Percentiles rank a stretch among this genome's conserved stretches.
phyloP scores from a whole-genome alignment of 1,140 invertebrate genomes.

The Myzus persicae region DNA sequence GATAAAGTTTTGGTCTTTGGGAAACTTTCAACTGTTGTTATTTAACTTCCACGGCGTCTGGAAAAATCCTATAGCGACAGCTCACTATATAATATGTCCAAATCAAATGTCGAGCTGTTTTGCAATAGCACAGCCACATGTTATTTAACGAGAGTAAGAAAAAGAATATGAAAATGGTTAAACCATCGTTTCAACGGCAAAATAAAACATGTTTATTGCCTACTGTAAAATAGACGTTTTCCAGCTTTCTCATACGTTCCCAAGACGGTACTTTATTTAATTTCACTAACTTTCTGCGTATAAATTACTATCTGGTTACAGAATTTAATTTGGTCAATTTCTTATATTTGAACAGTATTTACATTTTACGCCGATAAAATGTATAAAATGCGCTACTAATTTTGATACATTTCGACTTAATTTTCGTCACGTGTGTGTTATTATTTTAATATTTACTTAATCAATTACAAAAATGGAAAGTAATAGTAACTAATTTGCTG shows the following conservation, averaged over 20 bases:
- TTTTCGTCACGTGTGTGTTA: not conserved
- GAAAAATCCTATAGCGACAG: not conserved
- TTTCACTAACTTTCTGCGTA: not conserved
- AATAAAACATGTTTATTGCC: not conserved
- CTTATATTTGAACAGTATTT: not conserved
- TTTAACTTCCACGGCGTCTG: not conserved
- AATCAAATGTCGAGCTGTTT: not conserved
- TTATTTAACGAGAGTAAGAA: not conserved
- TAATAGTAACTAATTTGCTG: too few relatives aligned
- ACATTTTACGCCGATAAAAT: not conserved
- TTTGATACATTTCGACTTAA: not conserved
- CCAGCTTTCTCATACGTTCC: not conserved
- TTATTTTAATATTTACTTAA: too few relatives aligned
- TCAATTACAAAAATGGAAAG: too few relatives aligned
- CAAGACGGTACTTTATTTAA: not conserved
- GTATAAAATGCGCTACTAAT: not conserved
- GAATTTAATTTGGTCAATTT: not conserved
- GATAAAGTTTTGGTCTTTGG: slow-evolving; percentile 32
- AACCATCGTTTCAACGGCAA: not conserved
- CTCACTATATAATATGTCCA: not conserved
- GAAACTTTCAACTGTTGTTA: not conserved
- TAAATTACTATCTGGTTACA: not conserved
- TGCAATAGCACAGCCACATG: not conserved
- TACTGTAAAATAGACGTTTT: not conserved
- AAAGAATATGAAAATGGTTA: not conserved